Conservation (phyloP, 2,113 vertebrate genomes). For the Guaruba guarouba region DNA sequence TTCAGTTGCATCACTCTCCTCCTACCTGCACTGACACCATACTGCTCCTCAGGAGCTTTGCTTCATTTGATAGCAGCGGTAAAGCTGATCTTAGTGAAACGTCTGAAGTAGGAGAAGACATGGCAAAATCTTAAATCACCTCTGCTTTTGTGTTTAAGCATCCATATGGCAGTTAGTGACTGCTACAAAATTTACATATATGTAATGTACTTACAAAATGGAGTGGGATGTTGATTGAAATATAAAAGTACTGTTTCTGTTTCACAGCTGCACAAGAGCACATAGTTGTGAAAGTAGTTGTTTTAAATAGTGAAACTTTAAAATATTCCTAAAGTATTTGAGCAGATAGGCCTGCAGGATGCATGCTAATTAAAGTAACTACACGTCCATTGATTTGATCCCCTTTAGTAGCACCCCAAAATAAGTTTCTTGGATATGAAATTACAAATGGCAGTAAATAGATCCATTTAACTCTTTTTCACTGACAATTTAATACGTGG, state of each 20-base stretch:
- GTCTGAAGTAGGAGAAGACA: not conserved
- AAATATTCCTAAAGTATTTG: not conserved
- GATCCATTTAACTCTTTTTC: not conserved
- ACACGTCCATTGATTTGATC: not conserved
- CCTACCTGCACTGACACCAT: accelerated
- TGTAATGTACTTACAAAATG: not conserved
- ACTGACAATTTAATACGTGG: not conserved
- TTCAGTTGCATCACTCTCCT: not conserved
- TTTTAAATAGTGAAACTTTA: not conserved
- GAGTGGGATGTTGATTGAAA: not conserved
- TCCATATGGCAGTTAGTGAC: not conserved
- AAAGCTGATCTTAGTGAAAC: not conserved
- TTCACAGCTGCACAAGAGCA: not conserved
- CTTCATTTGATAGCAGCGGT: not conserved
- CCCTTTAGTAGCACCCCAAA: not conserved
- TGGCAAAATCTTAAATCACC: not conserved
- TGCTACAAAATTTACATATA: not conserved
- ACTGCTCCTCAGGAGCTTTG: not conserved
- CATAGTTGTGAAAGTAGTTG: accelerated
- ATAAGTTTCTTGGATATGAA: not conserved
- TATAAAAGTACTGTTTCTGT: not conserved
- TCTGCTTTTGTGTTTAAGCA: not conserved
- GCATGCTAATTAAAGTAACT: not conserved
- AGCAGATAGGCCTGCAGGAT: not conserved
- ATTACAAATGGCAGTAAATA: not conserved